These are phyloP conservation scores for Sclerurus mexicanus DNA, from an alignment of 2,113 vertebrate species.

Conservation along the genomic window DNA sequence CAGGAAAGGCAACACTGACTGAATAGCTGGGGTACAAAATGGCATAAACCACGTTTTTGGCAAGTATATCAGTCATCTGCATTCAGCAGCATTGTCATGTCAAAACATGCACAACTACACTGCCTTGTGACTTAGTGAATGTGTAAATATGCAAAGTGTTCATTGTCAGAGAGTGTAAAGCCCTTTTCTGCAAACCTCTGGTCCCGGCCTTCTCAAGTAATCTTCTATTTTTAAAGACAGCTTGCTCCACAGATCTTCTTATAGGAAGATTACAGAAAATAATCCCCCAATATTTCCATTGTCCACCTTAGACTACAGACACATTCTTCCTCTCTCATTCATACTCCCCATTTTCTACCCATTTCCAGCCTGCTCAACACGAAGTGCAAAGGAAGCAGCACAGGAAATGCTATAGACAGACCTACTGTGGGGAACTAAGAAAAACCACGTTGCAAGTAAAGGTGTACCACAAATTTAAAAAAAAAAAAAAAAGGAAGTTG, in stretches of 20 bases:
- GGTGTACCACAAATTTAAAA: background rate
- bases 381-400: background rate
- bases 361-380: background rate
- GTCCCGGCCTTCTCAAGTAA: background rate
- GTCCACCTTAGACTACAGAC: background rate
- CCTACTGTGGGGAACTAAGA: background rate
- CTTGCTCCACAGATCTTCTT: background rate
- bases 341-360: background rate
- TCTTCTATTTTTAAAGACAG: background rate
- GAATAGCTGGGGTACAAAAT: background rate
- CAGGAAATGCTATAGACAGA: background rate
- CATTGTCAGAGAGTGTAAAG: background rate
- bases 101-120: accelerated
- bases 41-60: background rate
- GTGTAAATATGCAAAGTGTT: background rate
- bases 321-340: background rate
- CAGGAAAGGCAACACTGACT: background rate
- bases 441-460: background rate
- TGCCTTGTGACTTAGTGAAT: background rate
- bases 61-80: background rate
- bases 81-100: too few species aligned
- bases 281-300: background rate
- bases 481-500: background rate
- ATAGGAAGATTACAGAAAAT: background rate
- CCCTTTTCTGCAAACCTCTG: background rate